Percentiles rank a stretch among this genome's conserved stretches.
These are phyloP conservation scores for Melinaea marsaeus DNA, from an alignment of 2,888 invertebrate genomes.

Conservation along the genomic window DNA sequence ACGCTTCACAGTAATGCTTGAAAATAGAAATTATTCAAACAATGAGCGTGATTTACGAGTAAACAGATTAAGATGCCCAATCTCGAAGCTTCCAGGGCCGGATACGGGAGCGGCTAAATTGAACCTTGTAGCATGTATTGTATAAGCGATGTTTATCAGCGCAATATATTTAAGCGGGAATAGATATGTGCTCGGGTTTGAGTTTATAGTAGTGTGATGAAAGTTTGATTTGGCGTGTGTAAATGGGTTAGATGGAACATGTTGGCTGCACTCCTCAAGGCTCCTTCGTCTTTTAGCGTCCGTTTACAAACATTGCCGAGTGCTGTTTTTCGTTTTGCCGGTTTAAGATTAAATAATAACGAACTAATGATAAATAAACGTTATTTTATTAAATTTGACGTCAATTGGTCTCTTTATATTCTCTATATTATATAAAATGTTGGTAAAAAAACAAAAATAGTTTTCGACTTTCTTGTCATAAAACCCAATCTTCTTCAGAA, in stretches of 20 bases:
- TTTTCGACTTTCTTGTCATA: too few species aligned
- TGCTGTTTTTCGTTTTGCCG: slow-evolving; percentile 62
- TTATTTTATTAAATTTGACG: slow-evolving; percentile 26
- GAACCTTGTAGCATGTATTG: slow-evolving; percentile 37
- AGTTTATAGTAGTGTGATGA: slow-evolving; percentile 39
- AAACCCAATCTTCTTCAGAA: too few species aligned
- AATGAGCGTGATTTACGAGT: slow-evolving; percentile 73
- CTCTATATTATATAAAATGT: slow-evolving; percentile 10
- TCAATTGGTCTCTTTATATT: slow-evolving; percentile 20
- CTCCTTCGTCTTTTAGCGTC: slow-evolving; percentile 50
- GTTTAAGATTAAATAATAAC: slow-evolving; percentile 65
- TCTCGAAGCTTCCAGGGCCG: slow-evolving; percentile 47
- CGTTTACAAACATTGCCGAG: slow-evolving; percentile 67
- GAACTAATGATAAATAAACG: slow-evolving; percentile 54
- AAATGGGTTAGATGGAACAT: slow-evolving; percentile 59
- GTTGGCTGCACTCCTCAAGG: slow-evolving; percentile 69
- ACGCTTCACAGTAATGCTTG: slow-evolving; percentile 64
- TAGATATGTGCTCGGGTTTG: slow-evolving; percentile 38
- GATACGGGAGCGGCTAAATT: slow-evolving; percentile 34
- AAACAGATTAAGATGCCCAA: slow-evolving; percentile 62
- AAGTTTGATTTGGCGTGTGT: slow-evolving; percentile 42
- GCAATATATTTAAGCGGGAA: slow-evolving; percentile 32
- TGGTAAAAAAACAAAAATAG: too few species aligned
- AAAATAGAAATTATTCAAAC: slow-evolving; percentile 74
- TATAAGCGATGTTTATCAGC: slow-evolving; percentile 40